These are phyloP conservation scores for Nomada hirtipes DNA, from an alignment of 2,888 invertebrate species.

Conservation along the genomic window DNA sequence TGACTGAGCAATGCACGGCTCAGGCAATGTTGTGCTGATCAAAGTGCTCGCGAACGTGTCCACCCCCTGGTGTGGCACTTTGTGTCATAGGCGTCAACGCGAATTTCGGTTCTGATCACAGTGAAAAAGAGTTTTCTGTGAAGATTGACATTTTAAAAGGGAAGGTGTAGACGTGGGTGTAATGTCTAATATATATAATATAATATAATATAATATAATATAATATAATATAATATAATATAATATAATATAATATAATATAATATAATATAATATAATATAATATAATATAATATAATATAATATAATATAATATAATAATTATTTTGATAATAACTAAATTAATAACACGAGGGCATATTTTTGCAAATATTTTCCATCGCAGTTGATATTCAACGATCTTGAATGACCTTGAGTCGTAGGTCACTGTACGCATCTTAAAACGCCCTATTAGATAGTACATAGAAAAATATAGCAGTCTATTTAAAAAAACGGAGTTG, in stretches of 20 bases:
- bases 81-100: constrained; percentile 18
- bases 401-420: no score
- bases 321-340: neutral
- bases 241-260: neutral
- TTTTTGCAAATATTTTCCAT: no score
- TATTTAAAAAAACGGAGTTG: no score
- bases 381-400: no score
- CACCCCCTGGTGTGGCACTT: neutral
- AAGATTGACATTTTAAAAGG: neutral
- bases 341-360: neutral
- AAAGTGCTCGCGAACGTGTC: constrained; percentile 46
- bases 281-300: neutral
- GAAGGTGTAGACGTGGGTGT: neutral
- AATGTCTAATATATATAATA: neutral
- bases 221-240: neutral
- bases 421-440: no score
- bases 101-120: constrained; percentile 5
- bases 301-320: neutral
- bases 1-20: constrained; percentile 50
- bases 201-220: neutral
- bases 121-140: neutral
- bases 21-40: constrained; percentile 53
- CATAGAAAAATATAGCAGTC: no score
- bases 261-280: neutral
- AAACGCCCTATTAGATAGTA: no score